Evolutionary conservation across 1,140 invertebrate species (phyloP), one percentile per base, ranked within the genome.

Genomic region (Cydia splendana): DNA sequence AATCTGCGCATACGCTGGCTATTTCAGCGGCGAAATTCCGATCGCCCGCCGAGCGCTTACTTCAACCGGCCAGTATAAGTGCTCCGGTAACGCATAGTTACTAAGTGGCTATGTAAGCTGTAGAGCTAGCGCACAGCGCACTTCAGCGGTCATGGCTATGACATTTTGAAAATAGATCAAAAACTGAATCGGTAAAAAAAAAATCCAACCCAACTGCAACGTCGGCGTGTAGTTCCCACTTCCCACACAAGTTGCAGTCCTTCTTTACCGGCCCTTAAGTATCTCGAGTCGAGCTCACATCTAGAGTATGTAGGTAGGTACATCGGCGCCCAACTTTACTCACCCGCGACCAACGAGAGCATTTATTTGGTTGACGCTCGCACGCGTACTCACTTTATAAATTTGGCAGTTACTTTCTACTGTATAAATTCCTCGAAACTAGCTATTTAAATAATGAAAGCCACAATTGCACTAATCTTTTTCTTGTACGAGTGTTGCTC

Each of bases 361-460:
- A 65, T 48, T 69, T 69, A 34, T 34, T 34, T 34, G 65, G 15
- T 69, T 62, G 51, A 13, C 74, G 42, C 53, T 73, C n/a, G 38
- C 24, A 51, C 76, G 12, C 62, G 45, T 38, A 67, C 48, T 77
- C 69, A 74, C 51, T 74, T 62, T n/a, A 53, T 57, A 51, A 77
- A 77, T 77, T 77, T 42, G 62, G 65, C 57, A 13, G 65, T 65
- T 65, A 57, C 76, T 77, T 77, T 77, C 76, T 74, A 75, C 74
- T 75, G 76, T 75, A 53, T 51, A 65, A 77, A 20, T 48, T 73
- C 69, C 51, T 24, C 38, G 15, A 45, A 38, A 15, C 24, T 62
- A 75, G 57, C 62, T 28, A 65, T 65, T 65, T 65, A 34, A 65
- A 65, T 65, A 65, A 34, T 65, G 65, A 65, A 65, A 65, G 65